Evolutionary conservation across 2,888 invertebrate species (phyloP).

Genomic region (Ophion ventricosus): DNA sequence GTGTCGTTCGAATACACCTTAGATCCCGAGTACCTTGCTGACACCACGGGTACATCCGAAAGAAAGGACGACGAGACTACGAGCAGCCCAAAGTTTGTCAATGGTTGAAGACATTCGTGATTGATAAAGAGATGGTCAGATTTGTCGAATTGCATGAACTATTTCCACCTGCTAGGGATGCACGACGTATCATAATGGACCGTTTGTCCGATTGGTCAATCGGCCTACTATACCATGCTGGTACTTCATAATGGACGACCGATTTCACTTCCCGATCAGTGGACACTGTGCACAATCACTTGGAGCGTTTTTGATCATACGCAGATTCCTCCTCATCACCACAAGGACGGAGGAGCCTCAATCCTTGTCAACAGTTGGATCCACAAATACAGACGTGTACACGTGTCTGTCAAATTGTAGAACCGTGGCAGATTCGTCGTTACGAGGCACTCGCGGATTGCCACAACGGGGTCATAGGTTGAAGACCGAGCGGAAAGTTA

Average conservation of each 20-base stretch:
- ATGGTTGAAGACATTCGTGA: too few relatives aligned
- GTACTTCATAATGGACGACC: neutral
- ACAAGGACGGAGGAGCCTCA: neutral
- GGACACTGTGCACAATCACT: conserved; percentile 3
- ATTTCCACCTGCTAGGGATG: neutral
- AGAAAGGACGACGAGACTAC: neutral
- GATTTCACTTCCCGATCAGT: neutral
- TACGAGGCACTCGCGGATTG: neutral
- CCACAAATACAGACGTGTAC: neutral
- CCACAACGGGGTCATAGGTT: neutral
- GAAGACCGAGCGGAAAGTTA: neutral
- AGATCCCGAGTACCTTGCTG: too few relatives aligned
- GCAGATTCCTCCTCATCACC: neutral
- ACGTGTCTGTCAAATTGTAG: conserved; percentile 27
- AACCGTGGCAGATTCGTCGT: neutral
- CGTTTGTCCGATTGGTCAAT: conserved; percentile 6
- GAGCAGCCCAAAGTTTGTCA: conserved; percentile 3
- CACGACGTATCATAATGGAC: neutral
- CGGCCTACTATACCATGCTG: neutral
- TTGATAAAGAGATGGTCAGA: neutral
- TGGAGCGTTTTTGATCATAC: too few relatives aligned
- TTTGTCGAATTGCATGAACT: neutral
- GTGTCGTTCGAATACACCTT: neutral
- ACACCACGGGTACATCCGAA: neutral
- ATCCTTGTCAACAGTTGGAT: neutral